A percentile compares a stretch with the other conserved stretches of the same genome.
Conservation (phyloP, 2,113 vertebrate genomes). For the Ageneiosus marmoratus region DNA sequence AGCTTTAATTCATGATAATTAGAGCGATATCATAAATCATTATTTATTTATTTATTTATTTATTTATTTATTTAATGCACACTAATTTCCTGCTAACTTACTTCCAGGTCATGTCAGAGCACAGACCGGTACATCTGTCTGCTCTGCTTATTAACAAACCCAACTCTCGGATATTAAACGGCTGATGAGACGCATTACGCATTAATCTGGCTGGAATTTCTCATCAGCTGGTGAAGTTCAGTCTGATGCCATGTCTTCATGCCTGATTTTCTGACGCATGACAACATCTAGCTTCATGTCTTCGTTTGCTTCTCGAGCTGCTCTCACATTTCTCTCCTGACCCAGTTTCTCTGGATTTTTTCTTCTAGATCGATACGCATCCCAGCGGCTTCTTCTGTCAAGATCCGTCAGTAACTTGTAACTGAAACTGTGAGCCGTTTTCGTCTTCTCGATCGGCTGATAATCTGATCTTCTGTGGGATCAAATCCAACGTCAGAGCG, state of each 20-base stretch:
- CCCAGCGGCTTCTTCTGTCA: conserved; percentile 12
- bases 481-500: conserved; percentile 9
- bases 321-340: conserved; percentile 29
- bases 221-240: background rate
- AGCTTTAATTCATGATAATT: too few relatives aligned
- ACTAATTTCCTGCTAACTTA: conserved; percentile 36
- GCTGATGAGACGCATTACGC: conserved; percentile 41
- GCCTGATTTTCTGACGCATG: conserved; percentile 26
- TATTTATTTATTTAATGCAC: conserved; percentile 31
- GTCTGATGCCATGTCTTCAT: background rate
- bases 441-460: background rate
- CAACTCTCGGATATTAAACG: conserved; percentile 30
- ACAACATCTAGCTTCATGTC: background rate
- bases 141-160: conserved; percentile 40
- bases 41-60: conserved; percentile 32
- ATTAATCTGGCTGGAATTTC: conserved; percentile 18
- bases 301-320: conserved; percentile 3
- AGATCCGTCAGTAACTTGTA: background rate
- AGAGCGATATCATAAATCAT: conserved; percentile 54
- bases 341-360: conserved; percentile 20
- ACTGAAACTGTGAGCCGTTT: conserved; percentile 8
- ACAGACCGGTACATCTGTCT: conserved; percentile 32
- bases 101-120: conserved; percentile 45
- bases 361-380: conserved; percentile 16
- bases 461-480: conserved; percentile 18